Evolutionary conservation across 2,888 invertebrate species (phyloP).

Genomic region (Temnothorax rugatulus): DNA sequence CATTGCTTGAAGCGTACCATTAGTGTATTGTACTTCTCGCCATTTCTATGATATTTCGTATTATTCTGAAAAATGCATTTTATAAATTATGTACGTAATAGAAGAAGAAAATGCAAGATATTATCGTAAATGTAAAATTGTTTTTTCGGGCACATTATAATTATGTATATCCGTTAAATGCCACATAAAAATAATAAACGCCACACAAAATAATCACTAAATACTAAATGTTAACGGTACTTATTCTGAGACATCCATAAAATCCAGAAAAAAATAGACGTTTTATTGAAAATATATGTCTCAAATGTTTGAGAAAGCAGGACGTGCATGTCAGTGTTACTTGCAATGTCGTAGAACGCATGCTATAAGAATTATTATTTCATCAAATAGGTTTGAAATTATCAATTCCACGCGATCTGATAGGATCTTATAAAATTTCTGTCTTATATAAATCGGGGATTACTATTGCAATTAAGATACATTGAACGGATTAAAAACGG

Average conservation of each 20-base stretch:
- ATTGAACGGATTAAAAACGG: not conserved
- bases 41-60: not conserved
- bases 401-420: not conserved
- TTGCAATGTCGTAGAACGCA: no score
- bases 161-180: not conserved
- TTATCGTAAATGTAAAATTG: not conserved
- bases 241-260: no score
- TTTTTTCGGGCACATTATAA: not conserved
- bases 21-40: slow-evolving; percentile 28
- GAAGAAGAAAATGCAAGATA: not conserved
- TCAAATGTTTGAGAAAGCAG: no score
- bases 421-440: not conserved
- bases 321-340: no score
- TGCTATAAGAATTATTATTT: no score
- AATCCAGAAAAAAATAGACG: no score
- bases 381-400: not conserved
- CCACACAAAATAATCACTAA: no score
- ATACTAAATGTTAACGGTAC: no score
- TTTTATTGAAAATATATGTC: no score
- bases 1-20: slow-evolving; percentile 26
- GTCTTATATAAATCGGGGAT: not conserved
- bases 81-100: slow-evolving; percentile 22
- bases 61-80: slow-evolving; percentile 38
- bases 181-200: no score
- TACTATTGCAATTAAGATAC: not conserved